A percentile compares a stretch with the other conserved stretches of the same genome.
These are phyloP conservation scores for Pseudolycoriella hygida DNA, from an alignment of 2,888 invertebrate genomes.

Conservation along the genomic window DNA sequence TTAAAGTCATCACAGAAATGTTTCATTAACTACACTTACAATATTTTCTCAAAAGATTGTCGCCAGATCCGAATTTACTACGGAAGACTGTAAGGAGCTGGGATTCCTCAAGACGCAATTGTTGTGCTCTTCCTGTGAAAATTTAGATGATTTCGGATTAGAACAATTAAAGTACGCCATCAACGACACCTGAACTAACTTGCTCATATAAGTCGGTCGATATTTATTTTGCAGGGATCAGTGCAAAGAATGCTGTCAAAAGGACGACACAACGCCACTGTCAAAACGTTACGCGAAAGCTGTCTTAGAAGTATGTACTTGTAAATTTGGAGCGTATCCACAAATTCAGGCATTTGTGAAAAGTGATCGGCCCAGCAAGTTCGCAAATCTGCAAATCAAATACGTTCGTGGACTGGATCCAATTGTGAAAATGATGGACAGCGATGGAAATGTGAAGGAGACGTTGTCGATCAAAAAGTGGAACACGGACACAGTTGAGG, in stretches of 20 bases:
- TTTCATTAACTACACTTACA: too few species aligned
- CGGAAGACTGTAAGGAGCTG: conserved; percentile 66
- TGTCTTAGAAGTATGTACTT: conserved; percentile 89
- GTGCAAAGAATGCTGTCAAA: conserved; percentile 66
- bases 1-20: too few species aligned
- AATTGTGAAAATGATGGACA: conserved; percentile 76
- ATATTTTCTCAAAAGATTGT: too few species aligned
- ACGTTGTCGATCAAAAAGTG: conserved; percentile 92
- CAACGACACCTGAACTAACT: conserved; percentile 1
- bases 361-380: conserved; percentile 75
- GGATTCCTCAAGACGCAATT: conserved; percentile 78
- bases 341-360: conserved; percentile 97
- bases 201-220: background rate
- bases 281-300: conserved; percentile 76
- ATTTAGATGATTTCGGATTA: conserved; percentile 45
- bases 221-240: conserved; percentile 31
- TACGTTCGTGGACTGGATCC: conserved; percentile 91
- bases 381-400: conserved; percentile 79
- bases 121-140: conserved; percentile 76
- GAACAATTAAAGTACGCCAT: conserved; percentile 18
- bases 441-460: conserved; percentile 66
- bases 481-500: conserved; percentile 96
- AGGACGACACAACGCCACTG: conserved; percentile 45
- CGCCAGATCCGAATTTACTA: conserved; percentile 38
- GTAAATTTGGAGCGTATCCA: conserved; percentile 95